A percentile compares a stretch with the other conserved stretches of the same genome.
phyloP scores from a whole-genome alignment of 2,888 invertebrate species.

The Leptopterna dolabrata region DNA sequence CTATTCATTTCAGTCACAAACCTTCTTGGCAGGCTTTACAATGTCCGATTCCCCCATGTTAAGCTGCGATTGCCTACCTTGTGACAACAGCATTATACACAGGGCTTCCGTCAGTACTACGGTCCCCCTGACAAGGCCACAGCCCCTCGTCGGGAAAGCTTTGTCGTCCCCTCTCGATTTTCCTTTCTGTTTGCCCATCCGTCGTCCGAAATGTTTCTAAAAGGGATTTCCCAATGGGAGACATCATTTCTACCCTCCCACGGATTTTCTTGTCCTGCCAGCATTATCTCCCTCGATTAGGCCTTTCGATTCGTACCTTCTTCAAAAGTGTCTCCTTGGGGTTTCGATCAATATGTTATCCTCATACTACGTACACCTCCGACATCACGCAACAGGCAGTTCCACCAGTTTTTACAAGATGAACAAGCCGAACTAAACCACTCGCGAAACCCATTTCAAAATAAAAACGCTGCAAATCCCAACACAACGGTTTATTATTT shows the following conservation, averaged over 20 bases:
- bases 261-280: neutral
- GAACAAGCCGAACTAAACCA: no score
- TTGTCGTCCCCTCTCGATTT: neutral
- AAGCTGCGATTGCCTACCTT: neutral
- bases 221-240: neutral
- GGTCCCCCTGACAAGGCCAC: neutral
- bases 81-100: neutral
- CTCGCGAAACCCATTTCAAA: no score
- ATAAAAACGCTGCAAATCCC: no score
- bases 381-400: neutral
- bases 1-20: no score
- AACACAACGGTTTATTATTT: no score
- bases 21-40: no score
- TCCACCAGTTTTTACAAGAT: no score
- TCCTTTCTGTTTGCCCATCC: neutral
- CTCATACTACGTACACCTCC: neutral
- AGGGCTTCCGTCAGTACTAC: neutral
- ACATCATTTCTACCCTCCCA: neutral
- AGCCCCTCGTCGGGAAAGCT: neutral
- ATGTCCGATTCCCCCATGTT: neutral
- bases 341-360: neutral
- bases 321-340: neutral
- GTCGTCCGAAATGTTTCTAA: neutral
- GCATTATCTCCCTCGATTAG: neutral
- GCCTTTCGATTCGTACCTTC: neutral